Conservation (phyloP, 1,140 invertebrate genomes). For the Bilobella aurantiaca region DNA sequence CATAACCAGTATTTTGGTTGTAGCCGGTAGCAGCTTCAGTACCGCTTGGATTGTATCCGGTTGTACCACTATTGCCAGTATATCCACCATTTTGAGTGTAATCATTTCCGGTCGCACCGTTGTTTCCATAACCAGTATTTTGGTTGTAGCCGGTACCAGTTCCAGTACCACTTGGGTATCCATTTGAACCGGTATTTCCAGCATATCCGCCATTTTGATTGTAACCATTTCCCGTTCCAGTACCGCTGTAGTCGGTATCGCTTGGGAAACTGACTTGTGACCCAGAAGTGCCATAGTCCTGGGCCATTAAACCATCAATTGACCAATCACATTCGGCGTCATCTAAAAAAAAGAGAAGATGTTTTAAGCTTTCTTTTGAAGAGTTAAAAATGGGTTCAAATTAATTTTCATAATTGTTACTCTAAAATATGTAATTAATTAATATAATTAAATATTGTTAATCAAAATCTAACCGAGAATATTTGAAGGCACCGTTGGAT, state of each 20-base stretch:
- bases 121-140: background rate
- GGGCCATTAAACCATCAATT: background rate
- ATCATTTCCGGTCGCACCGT: background rate
- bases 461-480: no score
- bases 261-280: background rate
- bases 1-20: no score
- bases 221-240: background rate
- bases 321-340: slow-evolving; percentile 1
- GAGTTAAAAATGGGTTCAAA: no score
- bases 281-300: background rate
- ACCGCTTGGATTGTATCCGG: no score
- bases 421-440: no score
- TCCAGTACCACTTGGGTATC: no score
- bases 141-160: background rate
- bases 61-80: background rate
- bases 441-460: no score
- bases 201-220: background rate
- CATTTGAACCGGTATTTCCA: no score
- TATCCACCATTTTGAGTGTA: background rate
- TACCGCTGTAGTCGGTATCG: background rate
- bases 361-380: background rate
- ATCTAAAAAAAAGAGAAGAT: background rate
- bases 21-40: background rate
- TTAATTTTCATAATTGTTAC: no score
- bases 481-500: background rate